Conservation (phyloP, 2,797 vertebrate species). For the Gymnocypris eckloni region DNA sequence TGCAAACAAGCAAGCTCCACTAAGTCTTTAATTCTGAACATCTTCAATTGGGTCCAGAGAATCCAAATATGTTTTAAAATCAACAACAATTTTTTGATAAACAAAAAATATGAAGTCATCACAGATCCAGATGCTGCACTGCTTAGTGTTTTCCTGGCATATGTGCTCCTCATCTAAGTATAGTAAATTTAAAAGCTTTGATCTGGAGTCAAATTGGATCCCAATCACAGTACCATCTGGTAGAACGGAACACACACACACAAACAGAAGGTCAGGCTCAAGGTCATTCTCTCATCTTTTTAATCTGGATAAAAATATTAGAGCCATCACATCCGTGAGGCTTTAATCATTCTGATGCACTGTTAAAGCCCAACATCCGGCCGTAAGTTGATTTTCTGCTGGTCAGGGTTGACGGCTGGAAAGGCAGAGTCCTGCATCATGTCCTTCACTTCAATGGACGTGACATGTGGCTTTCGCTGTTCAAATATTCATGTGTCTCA, state of each 20-base stretch:
- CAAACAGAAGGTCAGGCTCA: conserved; percentile 74
- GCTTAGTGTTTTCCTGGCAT: conserved; percentile 72
- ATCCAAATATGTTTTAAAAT: conserved; percentile 2
- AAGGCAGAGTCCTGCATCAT: conserved; percentile 59
- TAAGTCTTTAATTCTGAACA: conserved; percentile 3
- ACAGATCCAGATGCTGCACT: conserved; percentile 69
- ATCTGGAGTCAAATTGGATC: conserved; percentile 74
- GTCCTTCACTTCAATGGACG: conserved; percentile 65
- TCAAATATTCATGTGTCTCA: conserved; percentile 71
- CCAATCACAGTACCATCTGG: conserved; percentile 80
- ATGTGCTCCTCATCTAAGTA: conserved; percentile 70
- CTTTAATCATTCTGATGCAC: conserved; percentile 79
- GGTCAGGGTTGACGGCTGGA: conserved; percentile 44
- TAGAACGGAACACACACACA: conserved; percentile 70
- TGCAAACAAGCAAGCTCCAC: not conserved
- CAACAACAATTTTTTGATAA: not conserved
- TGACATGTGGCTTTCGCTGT: conserved; percentile 69
- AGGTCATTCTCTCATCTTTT: conserved; percentile 76
- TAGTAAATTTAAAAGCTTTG: conserved; percentile 75
- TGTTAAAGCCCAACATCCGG: conserved; percentile 67
- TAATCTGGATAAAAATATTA: conserved; percentile 84
- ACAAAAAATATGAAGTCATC: not conserved
- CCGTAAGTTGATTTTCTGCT: conserved; percentile 47
- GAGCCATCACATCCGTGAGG: conserved; percentile 71
- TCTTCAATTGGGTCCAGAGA: not conserved